Base-by-base conservation (phyloP, 2,888 invertebrate genomes). In the Spodoptera littoralis region DNA sequence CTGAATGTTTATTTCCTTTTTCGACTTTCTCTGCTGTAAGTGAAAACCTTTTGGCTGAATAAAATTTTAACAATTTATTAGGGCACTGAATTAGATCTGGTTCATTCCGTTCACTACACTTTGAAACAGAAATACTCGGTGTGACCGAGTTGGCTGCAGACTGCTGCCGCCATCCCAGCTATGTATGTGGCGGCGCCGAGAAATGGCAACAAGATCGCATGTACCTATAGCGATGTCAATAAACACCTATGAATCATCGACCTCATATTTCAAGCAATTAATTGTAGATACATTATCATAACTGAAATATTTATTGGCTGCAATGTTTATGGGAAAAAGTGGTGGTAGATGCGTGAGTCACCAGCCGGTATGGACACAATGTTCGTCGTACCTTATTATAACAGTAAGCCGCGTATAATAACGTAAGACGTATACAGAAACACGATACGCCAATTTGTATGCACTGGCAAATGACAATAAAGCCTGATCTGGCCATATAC, bases 131-230 rank as follows among this genome's bases (percentile, higher is more conserved):
- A 91, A 91, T 90, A 90, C 68, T 77, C 71, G 62, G 73, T 60
- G 67, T 86, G 92, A 89, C 91, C 91, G 90, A 92, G 85, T 93
- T 92, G 90, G 92, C 92, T 71, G 75, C 75, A 68, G 76, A 72
- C 63, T 69, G 77, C 84, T 88, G 79, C 86, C 87, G 87, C 86
- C 83, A 87, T 88, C 84, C 79, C 76, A 65, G 73, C 73, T 71
- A 80, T 72, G 69, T 66, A 62, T 72, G 47, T 18, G 18, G 47
- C 54, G 50, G 70, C 46, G 27, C 24, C 52, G 45, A 57, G 65
- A 75, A 69, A 67, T 69, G 46, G 58, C 61, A 66, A 60, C 54
- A 46, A 66, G 63, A 66, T 62, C 59, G 49, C 63, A 69, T 43
- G 46, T 27, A 42, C 50, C n/a, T 56, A 51, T 13, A 54, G 11